Percentiles rank a stretch among this genome's conserved stretches.
phyloP scores from a whole-genome alignment of 2,888 invertebrate species.

The Mechanitis messenoides region DNA sequence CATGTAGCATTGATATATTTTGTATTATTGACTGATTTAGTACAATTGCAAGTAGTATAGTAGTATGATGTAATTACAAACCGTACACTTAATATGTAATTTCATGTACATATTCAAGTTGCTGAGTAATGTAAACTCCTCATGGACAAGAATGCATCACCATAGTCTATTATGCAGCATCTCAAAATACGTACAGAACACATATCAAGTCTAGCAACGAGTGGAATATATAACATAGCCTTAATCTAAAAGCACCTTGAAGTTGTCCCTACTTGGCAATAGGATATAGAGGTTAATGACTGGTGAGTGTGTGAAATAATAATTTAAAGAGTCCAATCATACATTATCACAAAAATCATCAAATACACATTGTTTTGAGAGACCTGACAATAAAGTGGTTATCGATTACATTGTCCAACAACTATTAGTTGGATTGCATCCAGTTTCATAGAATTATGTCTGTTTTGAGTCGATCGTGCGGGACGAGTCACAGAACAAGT shows the following conservation, averaged over 20 bases:
- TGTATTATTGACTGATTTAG: too few relatives aligned
- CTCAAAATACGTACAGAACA: slow-evolving; percentile 2
- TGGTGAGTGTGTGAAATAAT: too few relatives aligned
- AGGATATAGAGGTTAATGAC: too few relatives aligned
- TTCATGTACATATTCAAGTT: slow-evolving; percentile 12
- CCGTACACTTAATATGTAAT: too few relatives aligned
- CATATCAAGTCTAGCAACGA: slow-evolving; percentile 21
- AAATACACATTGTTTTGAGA: slow-evolving; percentile 16
- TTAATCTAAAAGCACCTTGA: too few relatives aligned
- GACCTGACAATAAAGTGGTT: slow-evolving; percentile 33
- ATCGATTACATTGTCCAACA: slow-evolving; percentile 52
- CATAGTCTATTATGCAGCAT: slow-evolving; percentile 7
- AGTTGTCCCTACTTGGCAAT: too few relatives aligned
- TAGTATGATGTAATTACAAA: too few relatives aligned
- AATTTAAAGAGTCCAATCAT: too few relatives aligned
- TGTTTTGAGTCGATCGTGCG: slow-evolving; percentile 54
- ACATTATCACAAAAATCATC: slow-evolving; percentile 31
- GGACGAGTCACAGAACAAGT: slow-evolving; percentile 45
- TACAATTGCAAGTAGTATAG: too few relatives aligned
- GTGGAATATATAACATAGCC: too few relatives aligned
- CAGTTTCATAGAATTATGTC: slow-evolving; percentile 40
- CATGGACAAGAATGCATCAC: slow-evolving; percentile 23
- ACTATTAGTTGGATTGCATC: slow-evolving; percentile 58
- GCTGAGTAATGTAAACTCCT: slow-evolving; percentile 16
- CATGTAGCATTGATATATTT: too few relatives aligned